A percentile compares a stretch with the other conserved stretches of the same genome.
Evolutionary conservation across 2,113 vertebrate genomes (phyloP).

Genomic region (Charadrius vociferus): DNA sequence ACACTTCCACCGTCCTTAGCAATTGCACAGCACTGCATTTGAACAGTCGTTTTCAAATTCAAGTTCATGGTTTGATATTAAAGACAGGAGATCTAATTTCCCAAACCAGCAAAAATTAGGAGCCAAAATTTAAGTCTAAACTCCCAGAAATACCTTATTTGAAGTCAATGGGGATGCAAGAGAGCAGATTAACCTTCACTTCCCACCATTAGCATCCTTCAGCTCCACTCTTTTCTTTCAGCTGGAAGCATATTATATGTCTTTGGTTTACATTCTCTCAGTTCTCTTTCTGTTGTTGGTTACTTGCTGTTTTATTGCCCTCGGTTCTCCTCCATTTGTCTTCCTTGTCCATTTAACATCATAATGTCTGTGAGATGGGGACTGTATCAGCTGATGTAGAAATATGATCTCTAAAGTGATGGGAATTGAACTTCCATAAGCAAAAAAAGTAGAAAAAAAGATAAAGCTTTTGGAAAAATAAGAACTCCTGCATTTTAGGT

Average conservation of each 20-base stretch:
- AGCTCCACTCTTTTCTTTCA: background rate
- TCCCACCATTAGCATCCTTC: background rate
- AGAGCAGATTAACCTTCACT: background rate
- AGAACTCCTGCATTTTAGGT: background rate
- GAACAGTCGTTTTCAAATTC: background rate
- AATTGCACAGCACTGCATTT: background rate
- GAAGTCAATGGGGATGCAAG: background rate
- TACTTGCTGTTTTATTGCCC: slow-evolving; percentile 6
- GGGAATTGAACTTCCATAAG: background rate
- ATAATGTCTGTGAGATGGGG: background rate
- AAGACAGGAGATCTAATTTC: background rate
- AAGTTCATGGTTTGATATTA: background rate
- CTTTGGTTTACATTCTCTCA: background rate
- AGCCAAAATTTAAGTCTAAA: background rate
- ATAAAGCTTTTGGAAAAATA: slow-evolving; percentile 3
- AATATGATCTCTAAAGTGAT: background rate
- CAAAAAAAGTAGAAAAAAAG: background rate
- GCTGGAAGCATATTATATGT: background rate
- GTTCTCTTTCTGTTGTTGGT: background rate
- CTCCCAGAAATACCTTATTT: background rate
- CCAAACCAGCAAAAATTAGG: background rate
- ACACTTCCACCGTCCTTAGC: background rate
- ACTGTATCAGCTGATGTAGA: background rate
- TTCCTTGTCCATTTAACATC: background rate
- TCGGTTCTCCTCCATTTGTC: background rate